These are phyloP conservation scores for Platichthys flesus DNA, from an alignment of 2,113 vertebrate genomes.

Conservation along the genomic window DNA sequence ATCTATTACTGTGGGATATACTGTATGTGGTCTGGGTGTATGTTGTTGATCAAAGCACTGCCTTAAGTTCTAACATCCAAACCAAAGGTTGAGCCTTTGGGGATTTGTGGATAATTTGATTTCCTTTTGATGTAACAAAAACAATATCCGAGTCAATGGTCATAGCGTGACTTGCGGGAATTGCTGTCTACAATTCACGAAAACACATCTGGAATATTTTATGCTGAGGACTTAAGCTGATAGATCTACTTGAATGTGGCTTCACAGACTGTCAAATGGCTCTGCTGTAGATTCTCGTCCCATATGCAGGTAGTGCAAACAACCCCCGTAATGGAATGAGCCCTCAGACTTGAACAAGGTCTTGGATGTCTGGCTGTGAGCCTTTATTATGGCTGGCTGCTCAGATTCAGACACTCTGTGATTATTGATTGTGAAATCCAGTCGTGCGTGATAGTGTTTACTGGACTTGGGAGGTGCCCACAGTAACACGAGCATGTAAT, in stretches of 20 bases:
- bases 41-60: neutral
- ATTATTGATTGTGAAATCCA: constrained; percentile 66
- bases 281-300: constrained; percentile 7
- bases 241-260: constrained; percentile 14
- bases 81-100: neutral
- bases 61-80: neutral
- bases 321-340: constrained; percentile 32
- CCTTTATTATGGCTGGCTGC: constrained; percentile 57
- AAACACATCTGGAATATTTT: constrained; percentile 18
- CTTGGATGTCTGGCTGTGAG: constrained; percentile 36
- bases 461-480: constrained; percentile 38
- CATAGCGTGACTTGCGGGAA: neutral
- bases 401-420: constrained; percentile 44
- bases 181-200: neutral
- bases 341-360: constrained; percentile 28
- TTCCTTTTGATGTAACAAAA: neutral
- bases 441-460: constrained; percentile 56
- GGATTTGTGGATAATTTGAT: neutral
- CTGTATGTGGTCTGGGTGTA: neutral
- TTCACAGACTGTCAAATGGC: constrained; percentile 38
- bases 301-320: constrained; percentile 35
- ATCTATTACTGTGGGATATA: neutral
- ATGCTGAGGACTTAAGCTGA: neutral
- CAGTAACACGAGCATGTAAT: constrained; percentile 54
- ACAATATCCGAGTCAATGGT: neutral